A percentile compares a stretch with the other conserved stretches of the same genome.
phyloP scores from a whole-genome alignment of 2,888 invertebrate species.

The Mesoligia furuncula region DNA sequence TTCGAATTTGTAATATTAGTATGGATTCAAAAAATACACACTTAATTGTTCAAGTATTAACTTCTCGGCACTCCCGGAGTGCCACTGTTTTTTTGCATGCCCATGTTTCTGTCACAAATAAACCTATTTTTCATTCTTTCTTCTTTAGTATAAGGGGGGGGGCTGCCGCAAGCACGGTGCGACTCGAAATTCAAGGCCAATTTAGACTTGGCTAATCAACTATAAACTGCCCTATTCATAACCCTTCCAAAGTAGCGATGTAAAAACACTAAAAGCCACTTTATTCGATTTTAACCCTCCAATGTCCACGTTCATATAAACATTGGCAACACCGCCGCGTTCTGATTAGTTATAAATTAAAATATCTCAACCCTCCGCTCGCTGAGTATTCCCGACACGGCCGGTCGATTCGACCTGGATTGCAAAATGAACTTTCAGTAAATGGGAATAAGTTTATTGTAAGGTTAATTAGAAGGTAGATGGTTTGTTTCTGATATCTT shows the following conservation, averaged over 20 bases:
- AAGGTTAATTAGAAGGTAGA: slow-evolving; percentile 37
- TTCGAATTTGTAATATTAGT: too few relatives aligned
- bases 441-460: slow-evolving; percentile 52
- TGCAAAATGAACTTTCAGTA: slow-evolving; percentile 55
- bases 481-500: slow-evolving; percentile 20
- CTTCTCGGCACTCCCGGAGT: too few relatives aligned
- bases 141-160: too few relatives aligned
- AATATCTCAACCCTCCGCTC: slow-evolving; percentile 70
- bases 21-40: too few relatives aligned
- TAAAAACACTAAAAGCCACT: slow-evolving; percentile 45
- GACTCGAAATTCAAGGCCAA: neutral
- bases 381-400: slow-evolving; percentile 66
- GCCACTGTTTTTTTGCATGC: too few relatives aligned
- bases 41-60: too few relatives aligned
- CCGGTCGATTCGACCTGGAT: slow-evolving; percentile 69
- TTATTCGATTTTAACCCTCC: slow-evolving; percentile 46
- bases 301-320: slow-evolving; percentile 54
- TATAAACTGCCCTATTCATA: neutral
- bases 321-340: slow-evolving; percentile 63
- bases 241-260: slow-evolving; percentile 9
- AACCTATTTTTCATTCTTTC: too few relatives aligned
- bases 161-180: too few relatives aligned
- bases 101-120: too few relatives aligned
- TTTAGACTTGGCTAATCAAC: slow-evolving; percentile 1
- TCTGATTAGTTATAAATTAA: slow-evolving; percentile 73